Percentiles rank a stretch among this genome's conserved stretches.
Evolutionary conservation across 1,140 invertebrate genomes (phyloP).

Genomic region (Mamestra configurata): DNA sequence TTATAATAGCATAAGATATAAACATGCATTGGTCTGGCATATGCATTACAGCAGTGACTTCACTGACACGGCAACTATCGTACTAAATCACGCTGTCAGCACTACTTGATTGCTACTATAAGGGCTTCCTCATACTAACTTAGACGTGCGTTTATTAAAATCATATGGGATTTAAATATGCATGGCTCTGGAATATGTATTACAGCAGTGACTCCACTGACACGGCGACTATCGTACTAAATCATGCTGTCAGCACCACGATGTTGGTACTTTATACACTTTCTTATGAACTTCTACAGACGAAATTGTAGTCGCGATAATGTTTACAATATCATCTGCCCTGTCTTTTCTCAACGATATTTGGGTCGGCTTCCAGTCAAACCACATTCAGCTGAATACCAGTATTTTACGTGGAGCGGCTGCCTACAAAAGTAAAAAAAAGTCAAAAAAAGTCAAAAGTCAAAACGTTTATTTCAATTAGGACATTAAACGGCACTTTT

Average conservation of each 20-base stretch:
- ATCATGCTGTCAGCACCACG: conserved; percentile 43
- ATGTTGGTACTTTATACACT: conserved; percentile 3
- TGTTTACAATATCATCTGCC: not conserved
- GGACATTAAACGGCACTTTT: too few species aligned
- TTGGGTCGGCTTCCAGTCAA: too few species aligned
- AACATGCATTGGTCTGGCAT: conserved; percentile 18
- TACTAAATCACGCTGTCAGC: conserved; percentile 43
- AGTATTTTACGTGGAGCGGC: too few species aligned
- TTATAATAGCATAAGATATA: conserved; percentile 4
- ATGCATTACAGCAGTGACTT: conserved; percentile 39
- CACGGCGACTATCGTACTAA: conserved; percentile 41
- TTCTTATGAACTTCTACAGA: not conserved
- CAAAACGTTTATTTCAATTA: too few species aligned
- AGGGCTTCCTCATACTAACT: not conserved
- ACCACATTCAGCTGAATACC: too few species aligned
- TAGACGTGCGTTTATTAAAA: not conserved
- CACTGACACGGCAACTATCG: conserved; percentile 43
- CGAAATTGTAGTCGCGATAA: not conserved
- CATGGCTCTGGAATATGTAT: not conserved
- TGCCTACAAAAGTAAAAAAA: too few species aligned
- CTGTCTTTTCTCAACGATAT: too few species aligned
- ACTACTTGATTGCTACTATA: conserved; percentile 27
- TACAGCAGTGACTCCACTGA: conserved; percentile 37
- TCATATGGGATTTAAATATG: not conserved
- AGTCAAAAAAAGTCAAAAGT: too few species aligned